Base-by-base conservation (phyloP, 1,140 invertebrate genomes). In the Drosophila pectinifera region DNA sequence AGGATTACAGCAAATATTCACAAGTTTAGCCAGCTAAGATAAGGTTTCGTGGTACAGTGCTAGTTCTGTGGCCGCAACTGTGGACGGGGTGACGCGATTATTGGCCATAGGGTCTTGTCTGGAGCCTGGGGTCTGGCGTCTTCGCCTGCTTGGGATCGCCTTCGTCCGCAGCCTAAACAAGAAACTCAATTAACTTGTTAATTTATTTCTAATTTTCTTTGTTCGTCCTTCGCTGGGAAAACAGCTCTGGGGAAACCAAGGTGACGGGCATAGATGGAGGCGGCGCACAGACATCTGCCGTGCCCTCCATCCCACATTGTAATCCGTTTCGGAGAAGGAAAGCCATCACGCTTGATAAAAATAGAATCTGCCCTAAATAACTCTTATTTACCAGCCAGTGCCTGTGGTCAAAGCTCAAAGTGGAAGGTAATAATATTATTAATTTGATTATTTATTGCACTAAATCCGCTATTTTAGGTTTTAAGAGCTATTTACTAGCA, bases 141-240 rank as follows among this genome's bases (percentile, higher is more conserved):
- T 22, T 13, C 31, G 36, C 57, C 45, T 46, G 41, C 24, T 31
- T 57, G 48, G 53, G 46, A 14, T 61, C 24, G 34, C 10, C 53
- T 63, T 38, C 36, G 36, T 20, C 53, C 54, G 49, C 63, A 61
- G 76, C 73, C 83, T 70, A 68, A 67, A 67, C 82, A 86, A 69
- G 61, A 85, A 85, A 85, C 78, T 88, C 82, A 85, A 85, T 85
- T 85, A 88, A 85, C 78, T 85, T 85, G 83, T 88, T 88, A 85
- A 85, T 85, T 88, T 85, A 85, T 85, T 85, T 88, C 78, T 63
- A 80, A 85, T 85, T 82, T 82, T 80, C 82, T 82, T 82, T 88
- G 82, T 81, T 80, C 68, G 63, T 64, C 70, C 55, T 67, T 67
- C 74, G 63, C 61, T 54, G 57, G 46, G 54, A 63, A 64, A 78